phyloP scores from a whole-genome alignment of 2,888 invertebrate species.

The Hirtodrosophila trivittata region DNA sequence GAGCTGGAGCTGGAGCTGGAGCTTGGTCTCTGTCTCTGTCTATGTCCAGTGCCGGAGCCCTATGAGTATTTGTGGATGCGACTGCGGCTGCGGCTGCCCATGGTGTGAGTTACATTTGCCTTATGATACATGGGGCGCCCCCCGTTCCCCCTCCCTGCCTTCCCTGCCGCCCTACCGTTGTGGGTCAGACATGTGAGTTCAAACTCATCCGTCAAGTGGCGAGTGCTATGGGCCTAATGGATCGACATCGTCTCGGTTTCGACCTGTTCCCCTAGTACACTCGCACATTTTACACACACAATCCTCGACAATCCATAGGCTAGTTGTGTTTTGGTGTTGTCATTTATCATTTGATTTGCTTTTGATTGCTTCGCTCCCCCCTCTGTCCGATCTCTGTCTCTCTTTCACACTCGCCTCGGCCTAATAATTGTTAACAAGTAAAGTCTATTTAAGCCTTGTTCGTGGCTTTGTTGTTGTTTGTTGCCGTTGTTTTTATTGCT shows the following conservation, averaged over 20 bases:
- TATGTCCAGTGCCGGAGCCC: conserved; percentile 36
- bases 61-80: conserved; percentile 22
- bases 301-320: conserved; percentile 44
- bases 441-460: conserved; percentile 81
- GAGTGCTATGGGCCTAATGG: conserved; percentile 75
- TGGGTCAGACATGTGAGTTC: conserved; percentile 83
- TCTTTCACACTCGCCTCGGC: conserved; percentile 10
- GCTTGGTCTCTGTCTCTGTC: conserved; percentile 20
- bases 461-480: conserved; percentile 48
- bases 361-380: conserved; percentile 63
- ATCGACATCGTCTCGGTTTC: conserved; percentile 63
- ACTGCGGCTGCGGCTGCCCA: conserved; percentile 42
- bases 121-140: conserved; percentile 65
- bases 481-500: conserved; percentile 35
- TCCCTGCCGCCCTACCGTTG: conserved; percentile 23
- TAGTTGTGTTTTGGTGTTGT: conserved; percentile 79
- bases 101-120: conserved; percentile 74
- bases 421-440: conserved; percentile 82
- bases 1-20: conserved; percentile 29
- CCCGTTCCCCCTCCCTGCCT: conserved; percentile 8
- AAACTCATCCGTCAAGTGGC: conserved; percentile 83
- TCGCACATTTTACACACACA: conserved; percentile 1
- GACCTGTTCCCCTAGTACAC: conserved; percentile 1
- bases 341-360: conserved; percentile 82
- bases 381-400: conserved; percentile 7